These are phyloP conservation scores for Triplophysa dalaica DNA, from an alignment of 2,113 vertebrate species.

Conservation along the genomic window DNA sequence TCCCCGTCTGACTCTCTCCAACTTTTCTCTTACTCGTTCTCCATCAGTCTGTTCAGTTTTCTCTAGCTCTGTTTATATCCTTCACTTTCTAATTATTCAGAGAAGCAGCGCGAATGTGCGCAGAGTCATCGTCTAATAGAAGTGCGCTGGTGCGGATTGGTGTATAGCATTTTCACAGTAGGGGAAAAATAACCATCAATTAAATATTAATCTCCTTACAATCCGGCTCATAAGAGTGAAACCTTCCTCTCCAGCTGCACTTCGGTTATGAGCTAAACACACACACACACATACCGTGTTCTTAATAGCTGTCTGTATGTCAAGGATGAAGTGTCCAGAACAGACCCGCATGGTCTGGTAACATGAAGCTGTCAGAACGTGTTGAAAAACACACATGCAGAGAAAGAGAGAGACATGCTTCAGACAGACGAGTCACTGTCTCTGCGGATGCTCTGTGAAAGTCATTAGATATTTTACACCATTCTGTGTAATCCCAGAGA, in stretches of 20 bases:
- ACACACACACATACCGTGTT: constrained; percentile 8
- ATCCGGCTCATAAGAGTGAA: constrained; percentile 29
- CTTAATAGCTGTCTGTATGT: constrained; percentile 31
- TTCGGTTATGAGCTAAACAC: constrained; percentile 29
- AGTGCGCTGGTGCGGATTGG: constrained; percentile 46
- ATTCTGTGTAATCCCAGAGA: constrained; percentile 20
- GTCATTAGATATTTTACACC: constrained; percentile 43
- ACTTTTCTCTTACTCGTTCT: constrained; percentile 34
- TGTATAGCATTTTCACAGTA: constrained; percentile 49
- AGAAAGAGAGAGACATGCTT: constrained; percentile 29
- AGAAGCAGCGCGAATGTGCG: constrained; percentile 16
- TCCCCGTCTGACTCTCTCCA: background rate
- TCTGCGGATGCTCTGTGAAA: constrained; percentile 42
- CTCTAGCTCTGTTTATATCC: constrained; percentile 38
- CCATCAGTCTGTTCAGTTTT: constrained; percentile 35
- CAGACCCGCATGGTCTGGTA: constrained; percentile 39
- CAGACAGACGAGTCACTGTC: constrained; percentile 27
- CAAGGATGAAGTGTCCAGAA: constrained; percentile 39
- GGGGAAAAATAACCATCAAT: constrained; percentile 54
- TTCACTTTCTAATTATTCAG: constrained; percentile 56
- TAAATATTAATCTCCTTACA: constrained; percentile 61
- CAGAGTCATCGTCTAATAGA: constrained; percentile 51
- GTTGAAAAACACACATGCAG: constrained; percentile 25
- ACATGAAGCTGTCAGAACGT: constrained; percentile 41
- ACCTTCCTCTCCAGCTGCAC: constrained; percentile 5